Evolutionary conservation across 1,140 invertebrate species (phyloP), one percentile per base, ranked within the genome.

Genomic region (Agraylea sexmaculata): DNA sequence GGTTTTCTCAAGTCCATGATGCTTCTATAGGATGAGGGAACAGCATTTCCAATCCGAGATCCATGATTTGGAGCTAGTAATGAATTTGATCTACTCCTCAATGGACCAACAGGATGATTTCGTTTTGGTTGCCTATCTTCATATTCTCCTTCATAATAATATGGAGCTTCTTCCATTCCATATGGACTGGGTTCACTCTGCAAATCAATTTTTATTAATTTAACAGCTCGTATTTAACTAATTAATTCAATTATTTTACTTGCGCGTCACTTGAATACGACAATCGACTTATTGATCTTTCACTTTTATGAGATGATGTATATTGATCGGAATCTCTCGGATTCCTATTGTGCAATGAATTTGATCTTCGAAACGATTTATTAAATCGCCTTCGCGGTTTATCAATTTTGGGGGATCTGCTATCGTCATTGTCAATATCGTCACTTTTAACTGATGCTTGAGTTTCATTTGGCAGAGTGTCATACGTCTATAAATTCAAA

Each of bases 251-350:
- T 36, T 29, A 15, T 50, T 50, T 59, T 57, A 78, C 75, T 52
- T 76, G 69, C 1, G 73, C 75, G 51, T 78, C 77, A 45, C 73
- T 75, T 13, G 71, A 72, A 31, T 76, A 61, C 1, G 75, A 78
- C 22, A 74, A 71, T 42, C 74, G 56, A 55, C 75, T 77, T n/a
- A 71, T 61, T 11, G 74, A 75, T 40, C 73, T 54, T 38, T 66
- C 64, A 28, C 49, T 51, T 32, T 48, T 51, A 25, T 45, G 46
- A 12, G 42, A 44, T 33, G 17, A 47, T 11, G 54, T 58, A 58
- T 58, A 63, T 15, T 58, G 50, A 35, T 53, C 55, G 25, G n/a
- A 34, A 15, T 50, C 48, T 43, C 42, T 53, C 46, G 44, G 55
- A 38, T 43, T 42, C 25, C 42, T 48, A 23, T 56, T 53, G 38